Evolutionary conservation across 2,888 invertebrate genomes (phyloP), one percentile per base, ranked within the genome.

Genomic region (Bugulina stolonifera): DNA sequence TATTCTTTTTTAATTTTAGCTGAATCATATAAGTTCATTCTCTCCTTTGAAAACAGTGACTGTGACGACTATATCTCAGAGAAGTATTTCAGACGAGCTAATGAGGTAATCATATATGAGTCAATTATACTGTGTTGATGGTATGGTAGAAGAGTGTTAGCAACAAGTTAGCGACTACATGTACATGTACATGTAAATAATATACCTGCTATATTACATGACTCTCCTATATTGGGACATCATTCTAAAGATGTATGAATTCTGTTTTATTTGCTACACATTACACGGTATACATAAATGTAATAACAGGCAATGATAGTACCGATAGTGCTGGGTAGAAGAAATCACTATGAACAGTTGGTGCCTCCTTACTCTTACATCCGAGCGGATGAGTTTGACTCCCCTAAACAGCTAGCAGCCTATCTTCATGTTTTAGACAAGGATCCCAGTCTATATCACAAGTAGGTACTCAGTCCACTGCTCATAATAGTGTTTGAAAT

Each of bases 11-110:
- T 43, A 43, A 43, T 43, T 43, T 43, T 18, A 64, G 64, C 64
- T 64, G 64, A 2, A 1, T 2, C 22, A 29, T 64, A 64, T 27
- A 64, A 64, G 64, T 64, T 64, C 64, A 5, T 64, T 64, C 25
- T 64, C 14, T 64, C 64, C 5, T 64, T 64, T 64, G 64, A 64
- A 32, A 64, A 64, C 32, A 32, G 64, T 29, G 64, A 64, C 32
- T 64, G 64, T 32, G 64, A 64, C 32, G 64, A 64, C 34, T 64
- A 64, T 32, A 64, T 64, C 27, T 14, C 32, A 14, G 64, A 64
- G 64, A 64, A 64, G 34, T 64, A 14, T 27, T 64, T 27, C 32
- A 27, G 64, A 10, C 32, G 32, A 14, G n/a, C 32, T 32, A 32
- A 64, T 5, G 32, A 64, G 22, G 64, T 64, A 64, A n/a, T n/a